Conservation (phyloP, 1,140 invertebrate species). For the Fopius arisanus region DNA sequence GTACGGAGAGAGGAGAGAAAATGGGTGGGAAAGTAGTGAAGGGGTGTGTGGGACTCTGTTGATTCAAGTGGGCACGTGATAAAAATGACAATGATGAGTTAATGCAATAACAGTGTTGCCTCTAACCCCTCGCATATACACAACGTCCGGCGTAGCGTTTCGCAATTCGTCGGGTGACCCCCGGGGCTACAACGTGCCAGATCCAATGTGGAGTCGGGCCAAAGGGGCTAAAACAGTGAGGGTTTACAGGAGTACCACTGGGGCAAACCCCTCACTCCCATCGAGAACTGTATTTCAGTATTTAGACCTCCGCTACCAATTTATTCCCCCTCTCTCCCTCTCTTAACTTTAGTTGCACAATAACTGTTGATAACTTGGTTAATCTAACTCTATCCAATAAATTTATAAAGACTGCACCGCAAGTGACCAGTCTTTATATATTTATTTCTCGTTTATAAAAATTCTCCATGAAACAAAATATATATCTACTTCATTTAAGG, state of each 20-base stretch:
- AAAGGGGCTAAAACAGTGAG: slow-evolving; percentile 12
- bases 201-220: slow-evolving; percentile 21
- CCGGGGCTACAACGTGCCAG: slow-evolving; percentile 32
- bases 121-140: slow-evolving; percentile 25
- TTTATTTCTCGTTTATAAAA: too few species aligned
- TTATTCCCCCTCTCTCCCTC: slow-evolving; percentile 24
- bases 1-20: neutral
- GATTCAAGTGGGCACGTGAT: slow-evolving; percentile 61
- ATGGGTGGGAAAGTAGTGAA: slow-evolving; percentile 9
- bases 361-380: slow-evolving; percentile 57
- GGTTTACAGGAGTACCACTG: slow-evolving; percentile 16
- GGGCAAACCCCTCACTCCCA: slow-evolving; percentile 12
- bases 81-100: slow-evolving; percentile 65
- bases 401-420: too few species aligned
- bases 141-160: slow-evolving; percentile 34
- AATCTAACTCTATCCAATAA: slow-evolving; percentile 37
- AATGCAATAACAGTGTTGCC: slow-evolving; percentile 63
- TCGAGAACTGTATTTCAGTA: slow-evolving; percentile 38
- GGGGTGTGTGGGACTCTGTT: slow-evolving; percentile 38
- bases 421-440: too few species aligned
- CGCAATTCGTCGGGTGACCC: slow-evolving; percentile 40
- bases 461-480: too few species aligned
- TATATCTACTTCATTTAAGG: too few species aligned
- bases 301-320: slow-evolving; percentile 32
- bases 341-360: slow-evolving; percentile 38